Evolutionary conservation across 2,888 invertebrate genomes (phyloP), one percentile per base, ranked within the genome.

Genomic region (Chymomyza procnemis): DNA sequence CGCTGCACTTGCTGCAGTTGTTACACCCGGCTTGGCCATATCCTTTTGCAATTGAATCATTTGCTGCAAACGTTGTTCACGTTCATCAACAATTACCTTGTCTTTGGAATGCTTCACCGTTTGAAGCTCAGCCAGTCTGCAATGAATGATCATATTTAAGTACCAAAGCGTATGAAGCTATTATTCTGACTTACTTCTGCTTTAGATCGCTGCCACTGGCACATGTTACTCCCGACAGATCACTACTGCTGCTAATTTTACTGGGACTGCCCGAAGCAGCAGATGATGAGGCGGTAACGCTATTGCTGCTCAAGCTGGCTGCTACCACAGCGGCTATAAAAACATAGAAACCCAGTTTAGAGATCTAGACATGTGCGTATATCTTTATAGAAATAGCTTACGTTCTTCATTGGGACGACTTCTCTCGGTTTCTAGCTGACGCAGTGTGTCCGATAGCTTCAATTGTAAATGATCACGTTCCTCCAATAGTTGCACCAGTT

Each of bases 381-480:
- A 26, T 26, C 4, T 26, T 1, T 5, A 26, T 41, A 12, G 12
- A 21, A 16, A 14, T 47, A 8, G 82, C 85, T 87, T 74, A 90
- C 89, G 63, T 18, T 88, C 74, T 61, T 77, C 75, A 64, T 61
- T 75, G 4, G 75, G 68, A 70, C 30, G 77, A 55, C 76, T 81
- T 71, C 67, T 93, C 82, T 87, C 81, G 19, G 93, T 93, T 89
- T 96, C 96, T 77, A 94, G 94, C 47, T 95, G 93, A 55, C 96
- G 92, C 65, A 97, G 92, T 9, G 96, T 94, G 86, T 96, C 96
- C 0, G 97, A 97, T 6, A 97, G 91, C 74, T 96, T 94, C 69
- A 97, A 90, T 84, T 97, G 97, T 62, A 97, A 90, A 0, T 95
- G 95, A 87, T 97, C 97, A 63, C 97, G 93, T 89, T 97, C 97